Conservation (phyloP, 2,888 invertebrate species). For the Drosophila prolongata region DNA sequence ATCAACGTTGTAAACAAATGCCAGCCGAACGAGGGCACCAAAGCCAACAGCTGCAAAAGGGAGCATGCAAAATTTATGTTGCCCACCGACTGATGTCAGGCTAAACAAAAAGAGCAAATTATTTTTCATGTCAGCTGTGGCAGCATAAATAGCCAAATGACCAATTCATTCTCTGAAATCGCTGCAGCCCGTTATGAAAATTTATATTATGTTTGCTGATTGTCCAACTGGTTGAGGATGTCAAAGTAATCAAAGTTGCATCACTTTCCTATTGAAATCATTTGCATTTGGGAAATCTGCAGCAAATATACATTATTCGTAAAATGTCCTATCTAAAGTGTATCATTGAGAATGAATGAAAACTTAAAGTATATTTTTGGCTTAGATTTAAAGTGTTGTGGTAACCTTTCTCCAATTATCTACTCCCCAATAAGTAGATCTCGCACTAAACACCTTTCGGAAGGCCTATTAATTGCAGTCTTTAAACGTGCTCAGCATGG, state of each 20-base stretch:
- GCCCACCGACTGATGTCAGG: constrained; percentile 45
- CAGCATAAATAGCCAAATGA: constrained; percentile 30
- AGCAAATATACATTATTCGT: too few species aligned
- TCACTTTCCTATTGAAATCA: not conserved
- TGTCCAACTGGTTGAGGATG: not conserved
- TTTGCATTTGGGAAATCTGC: too few species aligned
- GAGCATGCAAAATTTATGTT: constrained; percentile 58
- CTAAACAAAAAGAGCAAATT: constrained; percentile 54
- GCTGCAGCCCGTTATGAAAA: constrained; percentile 1
- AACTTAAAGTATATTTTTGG: too few species aligned
- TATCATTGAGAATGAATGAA: too few species aligned
- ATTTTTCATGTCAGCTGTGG: constrained; percentile 41
- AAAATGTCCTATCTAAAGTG: too few species aligned
- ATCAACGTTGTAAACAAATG: constrained; percentile 73
- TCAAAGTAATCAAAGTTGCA: not conserved
- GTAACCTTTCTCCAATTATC: not conserved
- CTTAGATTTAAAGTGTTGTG: too few species aligned
- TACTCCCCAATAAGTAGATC: not conserved
- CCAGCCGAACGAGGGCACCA: constrained; percentile 28
- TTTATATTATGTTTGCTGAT: not conserved
- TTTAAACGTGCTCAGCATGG: constrained; percentile 51
- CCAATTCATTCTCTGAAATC: constrained; percentile 18
- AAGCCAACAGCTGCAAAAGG: constrained; percentile 27
- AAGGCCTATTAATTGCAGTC: constrained; percentile 58
- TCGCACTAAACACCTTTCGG: constrained; percentile 30